Evolutionary conservation across 2,113 vertebrate genomes (phyloP).

Genomic region (Brienomyrus longianalis): DNA sequence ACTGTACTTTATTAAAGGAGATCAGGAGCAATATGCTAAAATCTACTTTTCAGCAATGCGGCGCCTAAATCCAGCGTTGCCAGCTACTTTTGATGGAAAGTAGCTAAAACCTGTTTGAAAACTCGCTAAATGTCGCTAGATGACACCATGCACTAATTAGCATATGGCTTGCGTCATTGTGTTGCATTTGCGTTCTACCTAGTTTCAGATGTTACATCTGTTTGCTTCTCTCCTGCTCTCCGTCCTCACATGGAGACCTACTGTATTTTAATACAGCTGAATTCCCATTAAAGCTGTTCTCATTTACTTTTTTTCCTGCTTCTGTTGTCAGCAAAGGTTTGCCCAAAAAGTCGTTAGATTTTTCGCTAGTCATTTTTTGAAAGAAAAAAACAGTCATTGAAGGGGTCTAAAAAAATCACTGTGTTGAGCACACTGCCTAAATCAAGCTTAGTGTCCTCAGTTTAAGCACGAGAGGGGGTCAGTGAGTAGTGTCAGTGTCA

Average conservation of each 20-base stretch:
- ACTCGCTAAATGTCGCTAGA: not conserved
- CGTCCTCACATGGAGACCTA: not conserved
- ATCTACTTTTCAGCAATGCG: not conserved
- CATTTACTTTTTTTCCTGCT: not conserved
- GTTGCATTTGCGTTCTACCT: not conserved
- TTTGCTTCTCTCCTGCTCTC: not conserved
- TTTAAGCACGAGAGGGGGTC: not conserved
- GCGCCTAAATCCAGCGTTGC: no score
- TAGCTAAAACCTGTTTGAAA: no score
- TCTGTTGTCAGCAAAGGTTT: not conserved
- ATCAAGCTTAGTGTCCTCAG: not conserved
- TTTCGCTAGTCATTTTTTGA: not conserved
- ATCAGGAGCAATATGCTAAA: not conserved
- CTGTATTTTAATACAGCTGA: not conserved
- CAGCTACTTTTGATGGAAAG: not conserved
- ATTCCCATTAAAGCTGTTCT: not conserved
- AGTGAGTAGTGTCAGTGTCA: not conserved
- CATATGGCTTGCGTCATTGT: no score
- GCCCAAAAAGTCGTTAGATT: not conserved
- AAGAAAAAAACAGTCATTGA: not conserved
- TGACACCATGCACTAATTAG: not conserved
- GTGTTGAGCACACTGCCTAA: not conserved
- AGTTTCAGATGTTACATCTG: not conserved
- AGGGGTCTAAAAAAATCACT: not conserved
- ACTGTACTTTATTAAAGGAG: not conserved